Conservation (phyloP, 2,113 vertebrate species). For the Heloderma charlesbogerti region DNA sequence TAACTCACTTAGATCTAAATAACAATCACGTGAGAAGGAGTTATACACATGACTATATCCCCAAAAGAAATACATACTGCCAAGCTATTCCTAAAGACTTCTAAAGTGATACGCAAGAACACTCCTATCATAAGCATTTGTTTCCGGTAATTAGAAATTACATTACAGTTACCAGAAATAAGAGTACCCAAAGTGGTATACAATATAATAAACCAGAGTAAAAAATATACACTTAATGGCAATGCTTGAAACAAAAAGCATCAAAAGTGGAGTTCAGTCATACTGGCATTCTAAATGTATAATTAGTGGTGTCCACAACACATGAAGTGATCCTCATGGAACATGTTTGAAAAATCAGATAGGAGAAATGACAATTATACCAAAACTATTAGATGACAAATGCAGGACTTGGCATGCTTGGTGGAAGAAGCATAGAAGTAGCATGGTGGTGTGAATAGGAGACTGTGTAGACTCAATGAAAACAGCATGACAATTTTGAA, state of each 20-base stretch:
- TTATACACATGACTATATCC: neutral
- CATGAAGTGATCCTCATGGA: neutral
- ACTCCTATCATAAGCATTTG: neutral
- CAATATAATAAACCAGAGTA: neutral
- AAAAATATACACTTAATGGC: neutral
- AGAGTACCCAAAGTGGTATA: neutral
- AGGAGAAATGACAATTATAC: neutral
- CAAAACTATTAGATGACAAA: neutral
- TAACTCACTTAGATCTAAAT: neutral
- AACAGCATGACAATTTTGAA: neutral
- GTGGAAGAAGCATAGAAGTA: neutral
- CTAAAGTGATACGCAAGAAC: neutral
- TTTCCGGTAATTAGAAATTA: neutral
- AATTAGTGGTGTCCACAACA: neutral
- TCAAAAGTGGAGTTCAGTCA: neutral
- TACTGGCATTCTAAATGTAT: neutral
- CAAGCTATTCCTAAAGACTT: neutral
- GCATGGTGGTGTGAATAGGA: neutral
- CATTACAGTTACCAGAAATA: neutral
- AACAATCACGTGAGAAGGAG: neutral
- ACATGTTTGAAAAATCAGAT: neutral
- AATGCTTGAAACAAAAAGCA: neutral
- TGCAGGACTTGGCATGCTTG: too few relatives aligned
- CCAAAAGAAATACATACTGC: neutral
- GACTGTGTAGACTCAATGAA: neutral